A percentile compares a stretch with the other conserved stretches of the same genome.
Evolutionary conservation across 2,113 vertebrate genomes (phyloP).

Genomic region (Sturnira hondurensis): DNA sequence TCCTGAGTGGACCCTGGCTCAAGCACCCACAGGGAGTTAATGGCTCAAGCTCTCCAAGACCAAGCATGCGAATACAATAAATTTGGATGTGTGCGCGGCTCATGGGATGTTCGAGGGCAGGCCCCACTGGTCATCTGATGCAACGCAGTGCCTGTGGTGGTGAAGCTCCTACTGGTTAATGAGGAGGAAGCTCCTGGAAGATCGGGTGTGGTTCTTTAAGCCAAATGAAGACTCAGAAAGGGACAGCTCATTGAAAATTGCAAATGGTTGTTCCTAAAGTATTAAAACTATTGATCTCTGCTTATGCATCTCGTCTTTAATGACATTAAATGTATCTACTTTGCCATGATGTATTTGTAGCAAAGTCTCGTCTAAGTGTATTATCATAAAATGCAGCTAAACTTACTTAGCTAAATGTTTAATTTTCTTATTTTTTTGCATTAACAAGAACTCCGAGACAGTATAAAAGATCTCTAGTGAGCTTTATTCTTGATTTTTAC

Average conservation of each 20-base stretch:
- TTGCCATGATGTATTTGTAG: neutral
- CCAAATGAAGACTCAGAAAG: neutral
- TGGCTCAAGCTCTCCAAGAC: neutral
- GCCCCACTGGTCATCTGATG: neutral
- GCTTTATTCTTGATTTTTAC: neutral
- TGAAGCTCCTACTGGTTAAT: neutral
- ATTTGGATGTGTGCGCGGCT: neutral
- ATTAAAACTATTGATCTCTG: neutral
- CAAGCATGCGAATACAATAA: neutral
- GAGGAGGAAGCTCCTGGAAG: neutral
- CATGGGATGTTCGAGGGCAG: neutral
- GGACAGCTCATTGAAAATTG: neutral
- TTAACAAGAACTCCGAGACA: neutral
- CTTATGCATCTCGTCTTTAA: neutral
- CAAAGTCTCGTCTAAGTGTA: neutral
- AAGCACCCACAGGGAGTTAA: neutral
- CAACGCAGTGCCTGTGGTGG: fast-evolving
- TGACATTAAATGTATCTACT: neutral
- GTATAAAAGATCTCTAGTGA: neutral
- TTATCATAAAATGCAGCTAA: neutral
- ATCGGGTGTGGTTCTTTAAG: neutral
- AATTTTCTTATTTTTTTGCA: neutral
- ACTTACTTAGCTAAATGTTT: neutral
- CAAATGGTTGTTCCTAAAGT: neutral
- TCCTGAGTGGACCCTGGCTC: neutral